phyloP scores from a whole-genome alignment of 2,797 vertebrate species.

The Poeciliopsis turneri region DNA sequence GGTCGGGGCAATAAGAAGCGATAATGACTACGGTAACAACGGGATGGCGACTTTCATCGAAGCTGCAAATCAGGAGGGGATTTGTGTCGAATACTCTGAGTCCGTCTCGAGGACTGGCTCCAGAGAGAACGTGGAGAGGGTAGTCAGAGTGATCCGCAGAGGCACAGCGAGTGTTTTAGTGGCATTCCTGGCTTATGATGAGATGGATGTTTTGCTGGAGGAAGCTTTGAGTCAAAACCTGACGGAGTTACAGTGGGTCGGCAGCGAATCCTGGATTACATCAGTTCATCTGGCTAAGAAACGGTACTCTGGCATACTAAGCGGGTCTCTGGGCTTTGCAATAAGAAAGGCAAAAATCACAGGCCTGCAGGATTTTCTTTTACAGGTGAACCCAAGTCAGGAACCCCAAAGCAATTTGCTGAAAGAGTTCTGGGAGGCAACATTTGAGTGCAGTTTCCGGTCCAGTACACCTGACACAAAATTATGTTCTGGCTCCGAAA shows the following conservation, averaged over 20 bases:
- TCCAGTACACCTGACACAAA: slow-evolving; percentile 10
- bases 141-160: slow-evolving; percentile 70
- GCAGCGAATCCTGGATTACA: slow-evolving; percentile 84
- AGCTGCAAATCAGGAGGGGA: slow-evolving; percentile 71
- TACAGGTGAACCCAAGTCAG: slow-evolving; percentile 70
- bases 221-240: slow-evolving; percentile 78
- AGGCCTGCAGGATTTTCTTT: slow-evolving; percentile 76
- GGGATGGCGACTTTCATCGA: slow-evolving; percentile 79
- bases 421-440: slow-evolving; percentile 79
- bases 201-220: slow-evolving; percentile 77
- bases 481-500: slow-evolving; percentile 77
- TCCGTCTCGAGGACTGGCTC: slow-evolving; percentile 79
- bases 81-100: slow-evolving; percentile 81
- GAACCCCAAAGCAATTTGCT: slow-evolving; percentile 65
- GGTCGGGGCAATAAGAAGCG: slow-evolving; percentile 80
- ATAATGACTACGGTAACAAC: slow-evolving; percentile 81
- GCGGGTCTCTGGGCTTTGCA: slow-evolving; percentile 78
- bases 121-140: slow-evolving; percentile 52
- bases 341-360: slow-evolving; percentile 74
- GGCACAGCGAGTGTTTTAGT: slow-evolving; percentile 78
- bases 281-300: slow-evolving; percentile 66
- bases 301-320: slow-evolving; percentile 67
- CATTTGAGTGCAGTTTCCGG: slow-evolving; percentile 75
- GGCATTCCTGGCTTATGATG: slow-evolving; percentile 77
- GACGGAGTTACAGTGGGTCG: slow-evolving; percentile 81